Evolutionary conservation across 2,888 invertebrate species (phyloP), one percentile per base, ranked within the genome.

Genomic region (Drosophila austrosaltans): DNA sequence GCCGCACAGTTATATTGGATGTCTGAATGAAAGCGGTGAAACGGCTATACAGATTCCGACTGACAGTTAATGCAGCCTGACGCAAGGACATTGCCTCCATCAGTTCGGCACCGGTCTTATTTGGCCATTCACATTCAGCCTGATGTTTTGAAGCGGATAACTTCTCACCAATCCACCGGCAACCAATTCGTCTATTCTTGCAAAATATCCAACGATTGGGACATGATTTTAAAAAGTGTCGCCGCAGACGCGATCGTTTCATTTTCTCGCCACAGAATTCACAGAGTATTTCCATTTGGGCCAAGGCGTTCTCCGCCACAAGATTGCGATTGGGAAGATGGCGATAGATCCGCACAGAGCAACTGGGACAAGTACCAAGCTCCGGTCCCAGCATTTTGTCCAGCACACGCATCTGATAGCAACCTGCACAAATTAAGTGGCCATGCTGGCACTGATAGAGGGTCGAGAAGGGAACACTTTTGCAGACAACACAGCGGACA

Each of bases 391-490:
- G 67, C 63, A 54, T 66, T 62, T 75, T 80, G 64, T 78, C 73
- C 44, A 77, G 48, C 25, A 77, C 63, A 0, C 75, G 78, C 0
- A 78, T 66, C 22, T 80, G 72, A 22, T 73, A 77, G 65, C 80
- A 81, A 12, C 77, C 76, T 12, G 63, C 71, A 16, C 80, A 81
- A n/a, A 80, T 42, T 2, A 63, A 22, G n/a, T 80, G 80, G 0
- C 40, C 61, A 3, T 44, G 7, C 0, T 39, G 39, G 57, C 80
- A 81, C 25, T 75, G 68, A 12, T 53, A 63, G 20, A 78, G 6
- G 3, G 20, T 3, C 0, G 16, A 25, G 1, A 57, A 44, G 0
- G 80, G 78, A 5, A 78, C 16, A 1, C 12, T 59, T 0, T 48
- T 10, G 57, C 80, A 81, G 0, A 63, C 20, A 10, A 65, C 16